A percentile compares a stretch with the other conserved stretches of the same genome.
phyloP scores from a whole-genome alignment of 2,113 vertebrate species.

The Galbula dea region DNA sequence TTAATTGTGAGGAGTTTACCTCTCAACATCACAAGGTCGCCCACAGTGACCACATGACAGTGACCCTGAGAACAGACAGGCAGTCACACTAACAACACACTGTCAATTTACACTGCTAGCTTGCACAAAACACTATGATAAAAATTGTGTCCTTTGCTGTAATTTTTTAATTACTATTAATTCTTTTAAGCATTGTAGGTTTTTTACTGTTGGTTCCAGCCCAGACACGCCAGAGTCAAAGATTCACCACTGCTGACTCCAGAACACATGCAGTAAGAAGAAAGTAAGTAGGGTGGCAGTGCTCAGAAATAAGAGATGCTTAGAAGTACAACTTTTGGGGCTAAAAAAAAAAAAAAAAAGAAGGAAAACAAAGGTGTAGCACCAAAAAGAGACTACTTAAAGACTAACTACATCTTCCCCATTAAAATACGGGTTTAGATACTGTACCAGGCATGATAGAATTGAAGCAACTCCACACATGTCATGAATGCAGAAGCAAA shows the following conservation, averaged over 20 bases:
- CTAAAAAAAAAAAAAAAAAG: too few species aligned
- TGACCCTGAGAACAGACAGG: neutral
- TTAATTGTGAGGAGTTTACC: neutral
- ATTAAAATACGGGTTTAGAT: neutral
- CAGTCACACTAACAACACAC: neutral
- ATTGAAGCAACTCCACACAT: neutral
- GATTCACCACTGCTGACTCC: neutral
- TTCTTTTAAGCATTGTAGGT: neutral
- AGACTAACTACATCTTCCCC: neutral
- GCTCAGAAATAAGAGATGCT: neutral
- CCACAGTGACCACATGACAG: neutral
- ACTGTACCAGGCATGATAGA: neutral
- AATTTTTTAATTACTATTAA: neutral
- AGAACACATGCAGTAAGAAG: neutral
- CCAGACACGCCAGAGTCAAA: neutral
- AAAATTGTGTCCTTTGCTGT: neutral
- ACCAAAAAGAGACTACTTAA: neutral
- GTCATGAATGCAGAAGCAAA: neutral
- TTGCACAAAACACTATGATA: neutral
- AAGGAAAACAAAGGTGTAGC: neutral
- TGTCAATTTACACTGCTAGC: neutral
- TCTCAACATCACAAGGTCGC: neutral
- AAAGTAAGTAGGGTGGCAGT: neutral
- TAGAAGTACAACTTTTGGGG: neutral
- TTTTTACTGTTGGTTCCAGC: neutral